Base-by-base conservation (phyloP, 1,140 invertebrate genomes). In the Drosophila sturtevanti region DNA sequence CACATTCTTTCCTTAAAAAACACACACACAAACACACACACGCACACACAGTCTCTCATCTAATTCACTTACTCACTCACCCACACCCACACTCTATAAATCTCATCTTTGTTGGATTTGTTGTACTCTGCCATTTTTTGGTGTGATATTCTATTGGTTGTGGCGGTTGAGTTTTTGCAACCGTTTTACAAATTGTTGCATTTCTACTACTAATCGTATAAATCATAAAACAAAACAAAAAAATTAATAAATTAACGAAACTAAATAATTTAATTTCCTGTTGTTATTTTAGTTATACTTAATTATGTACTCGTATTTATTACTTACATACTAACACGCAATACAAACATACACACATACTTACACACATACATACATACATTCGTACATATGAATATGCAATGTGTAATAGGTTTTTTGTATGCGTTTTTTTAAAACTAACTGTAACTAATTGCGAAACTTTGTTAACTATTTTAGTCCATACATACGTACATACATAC, bases 111-210 rank as follows among this genome's bases (percentile, higher is more conserved):
- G 84, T 87, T 87, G 79, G 65, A 89, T 89, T 82, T 75, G 77
- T 89, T 89, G 77, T 84, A 84, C 77, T 87, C 77, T 89, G 77
- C 84, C 79, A 87, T 84, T 89, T 48, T 87, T 89, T 84, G 84
- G 89, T 90, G 89, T 90, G 89, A 90, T 90, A 90, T 84, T 90
- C 80, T 90, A 89, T 90, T 90, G 89, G 89, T 90, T 90, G 89
- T 90, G 89, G 89, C 89, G 89, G 66, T 73, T 76, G 54, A 48
- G 54, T 51, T 67, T 87, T 86, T 77, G 52, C 67, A 62, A 68
- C 70, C 84, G 85, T 82, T 89, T 89, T 89, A 89, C 79, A 89
- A 68, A 89, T 89, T 89, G 84, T 89, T 89, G 84, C 79, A 89
- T 84, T 89, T 89, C 80, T 89, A 89, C 80, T 89, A 89, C 70